These are phyloP conservation scores for Catharus fuscescens DNA, from an alignment of 2,113 vertebrate species.

Conservation along the genomic window DNA sequence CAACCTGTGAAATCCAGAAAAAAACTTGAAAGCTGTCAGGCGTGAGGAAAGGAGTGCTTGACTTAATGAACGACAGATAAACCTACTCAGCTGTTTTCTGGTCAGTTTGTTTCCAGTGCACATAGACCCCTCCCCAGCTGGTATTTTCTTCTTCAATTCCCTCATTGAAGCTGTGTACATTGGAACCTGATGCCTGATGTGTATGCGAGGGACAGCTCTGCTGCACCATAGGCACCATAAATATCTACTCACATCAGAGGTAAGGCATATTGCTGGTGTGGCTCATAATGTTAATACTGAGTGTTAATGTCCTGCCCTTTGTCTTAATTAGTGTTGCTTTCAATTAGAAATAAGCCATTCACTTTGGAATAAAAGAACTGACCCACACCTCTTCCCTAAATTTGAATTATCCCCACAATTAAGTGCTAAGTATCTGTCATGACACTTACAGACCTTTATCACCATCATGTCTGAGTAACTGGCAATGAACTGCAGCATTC, in stretches of 20 bases:
- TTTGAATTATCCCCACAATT: conserved; percentile 57
- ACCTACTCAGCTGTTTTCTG: neutral
- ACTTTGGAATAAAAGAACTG: conserved; percentile 25
- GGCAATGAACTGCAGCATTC: neutral
- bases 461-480: neutral
- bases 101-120: neutral
- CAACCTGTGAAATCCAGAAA: fast-evolving
- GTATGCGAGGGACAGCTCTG: neutral
- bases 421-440: conserved; percentile 24
- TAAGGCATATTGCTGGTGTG: neutral
- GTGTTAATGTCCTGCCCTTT: conserved; percentile 27
- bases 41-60: neutral
- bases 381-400: conserved; percentile 17
- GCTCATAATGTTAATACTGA: conserved; percentile 13
- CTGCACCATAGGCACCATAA: neutral
- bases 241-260: neutral
- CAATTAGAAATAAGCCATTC: conserved; percentile 44
- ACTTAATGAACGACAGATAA: neutral
- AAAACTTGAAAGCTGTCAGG: neutral
- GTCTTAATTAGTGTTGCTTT: conserved; percentile 56
- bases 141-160: neutral
- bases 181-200: neutral
- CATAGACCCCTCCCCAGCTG: neutral
- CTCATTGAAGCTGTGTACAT: neutral
- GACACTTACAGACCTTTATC: conserved; percentile 34